Conservation (phyloP, 2,888 invertebrate species). For the Agelastica alni region DNA sequence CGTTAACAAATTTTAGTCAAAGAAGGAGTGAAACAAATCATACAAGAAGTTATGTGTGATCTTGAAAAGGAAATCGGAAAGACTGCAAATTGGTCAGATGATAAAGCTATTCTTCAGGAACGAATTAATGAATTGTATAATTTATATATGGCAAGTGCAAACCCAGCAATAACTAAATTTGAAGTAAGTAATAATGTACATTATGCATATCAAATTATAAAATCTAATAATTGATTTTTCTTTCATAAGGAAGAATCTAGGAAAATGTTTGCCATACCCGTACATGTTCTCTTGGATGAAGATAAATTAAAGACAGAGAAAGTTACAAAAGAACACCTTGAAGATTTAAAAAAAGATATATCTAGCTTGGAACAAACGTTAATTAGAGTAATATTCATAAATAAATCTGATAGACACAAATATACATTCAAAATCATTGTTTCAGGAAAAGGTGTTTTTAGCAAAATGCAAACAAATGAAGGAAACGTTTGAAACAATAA, state of each 20-base stretch:
- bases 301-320: conserved; percentile 19
- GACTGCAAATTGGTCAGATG: not conserved
- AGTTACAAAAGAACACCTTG: conserved; percentile 23
- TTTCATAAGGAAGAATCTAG: conserved; percentile 25
- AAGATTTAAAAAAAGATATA: conserved; percentile 23
- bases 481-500: conserved; percentile 17
- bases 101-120: conserved; percentile 6
- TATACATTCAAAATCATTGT: not conserved
- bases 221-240: too few species aligned
- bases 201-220: too few species aligned
- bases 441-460: conserved; percentile 31
- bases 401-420: too few species aligned
- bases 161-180: conserved; percentile 17
- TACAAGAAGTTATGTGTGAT: conserved; percentile 24
- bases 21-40: conserved; percentile 13
- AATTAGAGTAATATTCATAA: too few species aligned
- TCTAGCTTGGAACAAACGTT: conserved; percentile 20
- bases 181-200: too few species aligned
- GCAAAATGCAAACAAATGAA: conserved; percentile 28
- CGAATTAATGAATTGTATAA: conserved; percentile 22
- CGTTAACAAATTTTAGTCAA: conserved; percentile 20
- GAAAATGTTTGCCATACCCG: conserved; percentile 30
- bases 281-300: conserved; percentile 28
- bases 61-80: conserved; percentile 17
- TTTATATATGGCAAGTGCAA: conserved; percentile 21